These are phyloP conservation scores for Idaea aversata DNA, from an alignment of 2,888 invertebrate species.

Conservation along the genomic window DNA sequence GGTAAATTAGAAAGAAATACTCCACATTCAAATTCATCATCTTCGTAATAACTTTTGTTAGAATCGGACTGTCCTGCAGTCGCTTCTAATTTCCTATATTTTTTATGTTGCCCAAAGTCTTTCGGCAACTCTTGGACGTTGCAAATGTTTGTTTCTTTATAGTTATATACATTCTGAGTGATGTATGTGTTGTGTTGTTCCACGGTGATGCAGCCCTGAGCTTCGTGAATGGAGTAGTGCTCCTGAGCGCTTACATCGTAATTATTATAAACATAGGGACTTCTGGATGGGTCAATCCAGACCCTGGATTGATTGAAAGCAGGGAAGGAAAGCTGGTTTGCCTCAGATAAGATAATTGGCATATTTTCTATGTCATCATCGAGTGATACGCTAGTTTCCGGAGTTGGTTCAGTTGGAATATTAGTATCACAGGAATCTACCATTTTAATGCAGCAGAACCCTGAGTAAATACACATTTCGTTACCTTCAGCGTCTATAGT, in stretches of 20 bases:
- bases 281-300: constrained; percentile 65
- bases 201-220: constrained; percentile 48
- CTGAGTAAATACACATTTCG: constrained; percentile 52
- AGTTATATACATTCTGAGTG: constrained; percentile 63
- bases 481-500: constrained; percentile 59
- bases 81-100: constrained; percentile 37
- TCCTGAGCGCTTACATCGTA: constrained; percentile 44
- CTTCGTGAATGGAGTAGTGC: constrained; percentile 43
- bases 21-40: constrained; percentile 61
- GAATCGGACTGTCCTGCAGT: constrained; percentile 28
- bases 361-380: constrained; percentile 29
- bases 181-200: constrained; percentile 64
- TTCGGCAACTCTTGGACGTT: constrained; percentile 44
- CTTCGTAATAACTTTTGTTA: constrained; percentile 45
- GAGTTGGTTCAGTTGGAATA: constrained; percentile 19
- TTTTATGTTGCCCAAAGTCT: constrained; percentile 33
- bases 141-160: constrained; percentile 51
- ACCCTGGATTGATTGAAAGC: constrained; percentile 55
- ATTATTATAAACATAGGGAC: constrained; percentile 62
- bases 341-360: constrained; percentile 42
- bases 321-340: constrained; percentile 36
- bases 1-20: constrained; percentile 57
- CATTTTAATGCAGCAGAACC: constrained; percentile 62
- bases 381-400: constrained; percentile 6
- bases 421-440: constrained; percentile 47